A percentile compares a stretch with the other conserved stretches of the same genome.
Conservation (phyloP, 2,888 invertebrate species). For the Apodemia mormo region DNA sequence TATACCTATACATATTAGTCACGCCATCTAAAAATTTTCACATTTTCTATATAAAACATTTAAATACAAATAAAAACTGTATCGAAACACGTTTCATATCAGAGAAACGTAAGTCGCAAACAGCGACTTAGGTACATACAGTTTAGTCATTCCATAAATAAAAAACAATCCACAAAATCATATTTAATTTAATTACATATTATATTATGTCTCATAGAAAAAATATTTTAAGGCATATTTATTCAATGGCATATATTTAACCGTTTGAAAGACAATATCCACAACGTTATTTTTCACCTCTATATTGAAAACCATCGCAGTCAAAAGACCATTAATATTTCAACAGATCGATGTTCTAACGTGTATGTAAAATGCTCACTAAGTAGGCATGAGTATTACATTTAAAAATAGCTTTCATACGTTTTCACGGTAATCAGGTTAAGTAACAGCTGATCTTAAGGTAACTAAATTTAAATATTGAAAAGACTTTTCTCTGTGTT, state of each 20-base stretch:
- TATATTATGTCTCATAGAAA: too few relatives aligned
- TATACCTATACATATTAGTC: too few relatives aligned
- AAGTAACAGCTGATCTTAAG: conserved; percentile 3
- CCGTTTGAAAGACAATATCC: not conserved
- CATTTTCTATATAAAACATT: too few relatives aligned
- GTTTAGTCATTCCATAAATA: too few relatives aligned
- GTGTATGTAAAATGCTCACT: not conserved
- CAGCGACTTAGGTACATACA: too few relatives aligned
- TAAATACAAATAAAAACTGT: too few relatives aligned
- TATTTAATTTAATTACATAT: too few relatives aligned
- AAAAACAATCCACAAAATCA: too few relatives aligned
- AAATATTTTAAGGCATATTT: too few relatives aligned
- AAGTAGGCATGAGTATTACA: not conserved
- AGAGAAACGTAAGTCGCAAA: too few relatives aligned
- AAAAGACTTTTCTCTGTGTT: not conserved
- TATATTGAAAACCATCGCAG: not conserved
- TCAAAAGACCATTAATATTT: not conserved
- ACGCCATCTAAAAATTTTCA: too few relatives aligned
- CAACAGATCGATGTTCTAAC: not conserved
- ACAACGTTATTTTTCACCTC: not conserved
- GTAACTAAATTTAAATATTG: not conserved
- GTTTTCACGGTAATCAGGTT: not conserved
- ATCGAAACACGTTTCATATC: too few relatives aligned
- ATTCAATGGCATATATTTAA: not conserved
- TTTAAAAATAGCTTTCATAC: not conserved